phyloP scores from a whole-genome alignment of 2,113 vertebrate genomes.

The Chinchilla lanigera region DNA sequence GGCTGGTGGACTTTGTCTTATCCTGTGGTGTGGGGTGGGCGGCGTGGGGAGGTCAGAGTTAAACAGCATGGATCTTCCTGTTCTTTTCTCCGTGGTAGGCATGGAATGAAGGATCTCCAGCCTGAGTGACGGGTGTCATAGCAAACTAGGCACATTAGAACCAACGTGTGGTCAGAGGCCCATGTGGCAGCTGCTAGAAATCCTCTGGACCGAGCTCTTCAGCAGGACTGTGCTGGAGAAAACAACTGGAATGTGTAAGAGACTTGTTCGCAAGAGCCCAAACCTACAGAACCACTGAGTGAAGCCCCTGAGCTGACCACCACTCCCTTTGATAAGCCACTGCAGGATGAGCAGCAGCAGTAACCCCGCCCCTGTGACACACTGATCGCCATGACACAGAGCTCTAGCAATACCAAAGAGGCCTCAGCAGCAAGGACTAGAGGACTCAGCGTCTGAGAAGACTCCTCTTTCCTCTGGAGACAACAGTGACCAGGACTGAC shows the following conservation, averaged over 20 bases:
- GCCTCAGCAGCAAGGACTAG: background rate
- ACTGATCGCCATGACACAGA: background rate
- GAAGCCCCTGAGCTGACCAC: background rate
- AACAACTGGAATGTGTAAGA: background rate
- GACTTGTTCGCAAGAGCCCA: background rate
- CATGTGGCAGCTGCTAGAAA: too few species aligned
- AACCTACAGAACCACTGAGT: background rate
- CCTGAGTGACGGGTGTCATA: background rate
- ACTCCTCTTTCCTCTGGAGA: background rate
- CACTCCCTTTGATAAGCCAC: background rate
- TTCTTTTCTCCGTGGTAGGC: background rate
- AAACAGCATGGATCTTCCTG: background rate
- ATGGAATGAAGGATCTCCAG: background rate
- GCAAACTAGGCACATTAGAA: background rate
- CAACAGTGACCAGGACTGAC: background rate
- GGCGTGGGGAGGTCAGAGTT: too few species aligned
- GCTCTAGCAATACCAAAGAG: background rate
- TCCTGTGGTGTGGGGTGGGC: background rate
- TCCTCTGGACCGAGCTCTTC: background rate
- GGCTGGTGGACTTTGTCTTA: background rate
- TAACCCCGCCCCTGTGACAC: too few species aligned
- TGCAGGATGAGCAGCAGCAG: rapidly evolving
- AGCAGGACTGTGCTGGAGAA: background rate
- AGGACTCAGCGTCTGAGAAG: background rate
- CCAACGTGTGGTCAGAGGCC: background rate